phyloP scores from a whole-genome alignment of 2,797 vertebrate species.

The Pseudomugil gertrudae region DNA sequence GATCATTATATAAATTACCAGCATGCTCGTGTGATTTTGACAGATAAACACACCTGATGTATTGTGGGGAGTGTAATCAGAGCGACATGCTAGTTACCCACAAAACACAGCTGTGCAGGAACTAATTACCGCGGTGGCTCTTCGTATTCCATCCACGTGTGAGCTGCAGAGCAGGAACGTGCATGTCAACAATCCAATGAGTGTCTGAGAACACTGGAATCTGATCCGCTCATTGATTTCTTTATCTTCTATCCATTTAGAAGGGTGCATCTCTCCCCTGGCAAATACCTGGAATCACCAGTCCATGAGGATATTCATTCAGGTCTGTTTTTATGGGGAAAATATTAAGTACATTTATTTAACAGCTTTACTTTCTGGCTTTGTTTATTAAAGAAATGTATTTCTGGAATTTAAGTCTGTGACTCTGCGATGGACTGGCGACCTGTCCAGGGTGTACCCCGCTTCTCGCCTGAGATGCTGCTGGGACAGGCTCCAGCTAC shows the following conservation, averaged over 20 bases:
- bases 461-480: too few species aligned
- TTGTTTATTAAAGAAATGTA: too few species aligned
- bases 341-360: too few species aligned
- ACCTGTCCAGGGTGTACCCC: too few species aligned
- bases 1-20: conserved; percentile 42
- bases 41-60: conserved; percentile 26
- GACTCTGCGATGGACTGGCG: too few species aligned
- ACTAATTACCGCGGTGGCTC: conserved; percentile 6
- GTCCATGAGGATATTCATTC: not conserved
- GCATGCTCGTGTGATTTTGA: conserved; percentile 27
- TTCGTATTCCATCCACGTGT: not conserved
- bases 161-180: conserved; percentile 1
- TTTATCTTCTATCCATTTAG: not conserved
- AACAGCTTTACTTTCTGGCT: too few species aligned
- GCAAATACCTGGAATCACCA: not conserved
- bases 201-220: not conserved
- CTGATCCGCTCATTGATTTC: not conserved
- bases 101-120: conserved; percentile 15
- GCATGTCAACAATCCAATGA: not conserved
- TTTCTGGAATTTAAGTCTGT: too few species aligned
- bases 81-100: conserved; percentile 19
- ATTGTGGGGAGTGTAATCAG: conserved; percentile 39
- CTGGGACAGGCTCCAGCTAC: too few species aligned
- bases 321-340: not conserved
- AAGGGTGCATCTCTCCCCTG: not conserved